These are phyloP conservation scores for Rhagophthalmus giganteus DNA, from an alignment of 2,888 invertebrate species.

Conservation along the genomic window DNA sequence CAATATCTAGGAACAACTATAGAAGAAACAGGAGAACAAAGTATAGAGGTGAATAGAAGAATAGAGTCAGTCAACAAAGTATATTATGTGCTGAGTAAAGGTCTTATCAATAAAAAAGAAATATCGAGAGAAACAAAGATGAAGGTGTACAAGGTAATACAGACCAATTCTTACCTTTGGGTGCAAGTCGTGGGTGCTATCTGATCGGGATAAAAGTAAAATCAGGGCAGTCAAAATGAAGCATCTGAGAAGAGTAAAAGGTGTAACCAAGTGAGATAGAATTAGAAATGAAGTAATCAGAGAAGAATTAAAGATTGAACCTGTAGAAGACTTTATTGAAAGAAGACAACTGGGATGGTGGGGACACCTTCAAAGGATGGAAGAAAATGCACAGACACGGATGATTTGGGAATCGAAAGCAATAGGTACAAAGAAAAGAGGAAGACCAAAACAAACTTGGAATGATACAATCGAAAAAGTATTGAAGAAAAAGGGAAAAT, in stretches of 20 bases:
- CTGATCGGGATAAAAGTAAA: conserved; percentile 4
- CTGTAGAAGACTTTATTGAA: conserved; percentile 7
- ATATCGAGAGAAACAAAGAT: conserved; percentile 4
- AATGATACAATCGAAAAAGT: no score
- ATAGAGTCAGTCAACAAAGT: conserved; percentile 3
- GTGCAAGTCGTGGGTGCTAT: conserved; percentile 5
- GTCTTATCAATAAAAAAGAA: conserved; percentile 7
- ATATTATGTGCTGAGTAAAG: conserved; percentile 8
- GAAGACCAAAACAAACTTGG: no score
- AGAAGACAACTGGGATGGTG: no score
- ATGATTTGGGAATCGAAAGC: no score
- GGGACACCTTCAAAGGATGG: no score
- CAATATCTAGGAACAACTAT: conserved; percentile 1
- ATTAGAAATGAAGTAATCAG: background rate
- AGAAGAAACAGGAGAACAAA: conserved; percentile 5
- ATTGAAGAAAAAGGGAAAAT: no score
- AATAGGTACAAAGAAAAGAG: no score
- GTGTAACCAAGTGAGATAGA: conserved; percentile 7
- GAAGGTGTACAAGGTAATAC: conserved; percentile 2
- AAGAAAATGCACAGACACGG: no score
- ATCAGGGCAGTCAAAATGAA: conserved; percentile 7
- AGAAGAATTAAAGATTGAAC: background rate
- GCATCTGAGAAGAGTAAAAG: conserved; percentile 11
- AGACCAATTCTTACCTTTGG: conserved; percentile 4
- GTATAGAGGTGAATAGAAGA: background rate